Evolutionary conservation across 2,888 invertebrate genomes (phyloP), one percentile per base, ranked within the genome.

Genomic region (Melinaea menophilus): DNA sequence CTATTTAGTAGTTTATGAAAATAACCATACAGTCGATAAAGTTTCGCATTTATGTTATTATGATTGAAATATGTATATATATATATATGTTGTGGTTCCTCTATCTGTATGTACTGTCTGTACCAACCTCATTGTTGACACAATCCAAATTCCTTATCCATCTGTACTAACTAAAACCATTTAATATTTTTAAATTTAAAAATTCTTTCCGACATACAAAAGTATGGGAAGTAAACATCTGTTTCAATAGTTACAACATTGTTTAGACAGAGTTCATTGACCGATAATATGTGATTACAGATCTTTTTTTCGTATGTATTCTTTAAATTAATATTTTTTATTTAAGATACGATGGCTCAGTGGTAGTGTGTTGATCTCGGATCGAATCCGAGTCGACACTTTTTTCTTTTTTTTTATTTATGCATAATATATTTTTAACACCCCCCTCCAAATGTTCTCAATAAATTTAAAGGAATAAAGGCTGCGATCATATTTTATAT

Each of bases 121-220:
- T 41, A 62, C 60, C 57, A 63, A 59, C 63, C 57, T 63, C 37
- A 45, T 13, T 67, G 55, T 68, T 61, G 45, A 63, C 62, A 64
- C 65, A 63, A 45, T 46, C 54, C 22, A 70, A 73, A 77, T 75
- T 73, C 72, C 69, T 63, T 37, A 66, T 58, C 51, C 77, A 77
- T 68, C 72, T 77, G 75, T 70, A 62, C 62, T 64, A 73, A 74
- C 69, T 71, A 56, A 59, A 46, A 56, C 48, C 3, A 54, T 58
- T 61, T 55, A 64, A 41, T 59, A 34, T 58, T 51, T 33, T 63
- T 34, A 41, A 51, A 35, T 61, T 31, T 51, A 31, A 22, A 48
- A 51, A 51, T 51, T 51, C 31, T 22, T 51, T 31, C 31, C 51
- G 51, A 51, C 51, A 31, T 11, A 51, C 5, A 51, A 31, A 51